These are phyloP conservation scores for Pocillopora verrucosa DNA, from an alignment of 64 coral and sea anemone genomes.

Conservation along the genomic window DNA sequence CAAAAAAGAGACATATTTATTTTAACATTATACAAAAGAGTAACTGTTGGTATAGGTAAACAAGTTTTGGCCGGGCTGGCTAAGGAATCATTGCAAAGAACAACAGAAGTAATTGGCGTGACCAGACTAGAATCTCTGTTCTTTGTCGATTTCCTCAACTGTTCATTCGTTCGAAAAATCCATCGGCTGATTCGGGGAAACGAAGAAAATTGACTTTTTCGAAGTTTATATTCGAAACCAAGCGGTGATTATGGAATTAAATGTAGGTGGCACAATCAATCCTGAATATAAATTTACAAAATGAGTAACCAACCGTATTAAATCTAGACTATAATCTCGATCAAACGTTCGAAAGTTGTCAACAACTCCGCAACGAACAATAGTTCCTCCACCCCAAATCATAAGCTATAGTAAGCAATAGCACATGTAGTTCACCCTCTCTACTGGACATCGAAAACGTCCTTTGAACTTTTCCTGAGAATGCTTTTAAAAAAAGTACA, in stretches of 20 bases:
- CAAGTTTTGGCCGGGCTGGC: neutral
- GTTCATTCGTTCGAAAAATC: neutral
- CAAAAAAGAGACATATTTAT: neutral
- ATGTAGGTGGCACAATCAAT: conserved; percentile 5
- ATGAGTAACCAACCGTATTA: conserved; percentile 25
- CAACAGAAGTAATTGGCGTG: neutral
- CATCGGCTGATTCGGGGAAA: neutral
- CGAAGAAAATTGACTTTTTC: neutral
- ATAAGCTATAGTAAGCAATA: conserved; percentile 5
- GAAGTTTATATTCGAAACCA: neutral
- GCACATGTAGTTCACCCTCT: neutral
- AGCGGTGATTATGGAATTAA: neutral
- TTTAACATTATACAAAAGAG: neutral
- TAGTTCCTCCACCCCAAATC: neutral
- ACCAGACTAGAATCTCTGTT: neutral
- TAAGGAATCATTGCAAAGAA: neutral
- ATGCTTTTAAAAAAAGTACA: neutral
- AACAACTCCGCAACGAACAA: neutral
- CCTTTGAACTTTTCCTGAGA: neutral
- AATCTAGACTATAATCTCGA: neutral
- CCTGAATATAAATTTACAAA: neutral
- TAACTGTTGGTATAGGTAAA: neutral
- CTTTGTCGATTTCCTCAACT: neutral
- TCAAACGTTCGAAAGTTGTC: neutral
- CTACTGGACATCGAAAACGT: neutral